Percentiles rank a stretch among this genome's conserved stretches.
These are phyloP conservation scores for Borostomias antarcticus DNA, from an alignment of 2,797 vertebrate species.

Conservation along the genomic window DNA sequence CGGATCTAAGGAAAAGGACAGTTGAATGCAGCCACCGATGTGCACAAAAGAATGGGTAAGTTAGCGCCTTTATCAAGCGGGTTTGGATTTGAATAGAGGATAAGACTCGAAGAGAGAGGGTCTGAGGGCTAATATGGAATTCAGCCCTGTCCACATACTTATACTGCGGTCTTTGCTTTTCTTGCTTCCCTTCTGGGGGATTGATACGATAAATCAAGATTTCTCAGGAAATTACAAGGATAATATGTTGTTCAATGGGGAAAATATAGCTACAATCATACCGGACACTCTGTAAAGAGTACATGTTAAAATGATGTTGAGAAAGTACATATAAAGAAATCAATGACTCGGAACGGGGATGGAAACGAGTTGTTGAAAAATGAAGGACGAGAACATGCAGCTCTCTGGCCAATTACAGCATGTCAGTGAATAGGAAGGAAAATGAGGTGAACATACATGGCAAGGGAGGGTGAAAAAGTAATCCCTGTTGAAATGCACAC, in stretches of 20 bases:
- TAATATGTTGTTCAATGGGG: background rate
- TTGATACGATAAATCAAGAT: background rate
- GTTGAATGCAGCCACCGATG: conserved; percentile 99
- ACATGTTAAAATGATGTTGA: background rate
- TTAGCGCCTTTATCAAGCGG: conserved; percentile 82
- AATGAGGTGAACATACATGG: conserved; percentile 26
- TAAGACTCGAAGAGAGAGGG: conserved; percentile 61
- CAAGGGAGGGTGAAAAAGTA: conserved; percentile 4
- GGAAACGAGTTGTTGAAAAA: conserved; percentile 1
- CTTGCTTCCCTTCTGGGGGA: conserved; percentile 15
- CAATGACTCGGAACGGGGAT: conserved; percentile 5
- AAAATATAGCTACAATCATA: background rate
- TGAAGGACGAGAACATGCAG: conserved; percentile 8
- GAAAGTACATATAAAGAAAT: background rate
- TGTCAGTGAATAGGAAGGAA: conserved; percentile 19
- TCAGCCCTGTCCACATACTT: conserved; percentile 56
- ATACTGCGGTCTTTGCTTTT: conserved; percentile 51
- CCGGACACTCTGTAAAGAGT: background rate
- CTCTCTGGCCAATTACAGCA: conserved; percentile 22
- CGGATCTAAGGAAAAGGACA: conserved; percentile 90
- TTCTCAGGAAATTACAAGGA: background rate
- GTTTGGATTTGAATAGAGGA: conserved; percentile 76
- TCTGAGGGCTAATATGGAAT: conserved; percentile 63
- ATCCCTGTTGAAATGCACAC: conserved; percentile 7
- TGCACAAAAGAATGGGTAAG: conserved; percentile 99